Evolutionary conservation across 1,140 invertebrate genomes (phyloP).

Genomic region (Drosophila tropicalis): DNA sequence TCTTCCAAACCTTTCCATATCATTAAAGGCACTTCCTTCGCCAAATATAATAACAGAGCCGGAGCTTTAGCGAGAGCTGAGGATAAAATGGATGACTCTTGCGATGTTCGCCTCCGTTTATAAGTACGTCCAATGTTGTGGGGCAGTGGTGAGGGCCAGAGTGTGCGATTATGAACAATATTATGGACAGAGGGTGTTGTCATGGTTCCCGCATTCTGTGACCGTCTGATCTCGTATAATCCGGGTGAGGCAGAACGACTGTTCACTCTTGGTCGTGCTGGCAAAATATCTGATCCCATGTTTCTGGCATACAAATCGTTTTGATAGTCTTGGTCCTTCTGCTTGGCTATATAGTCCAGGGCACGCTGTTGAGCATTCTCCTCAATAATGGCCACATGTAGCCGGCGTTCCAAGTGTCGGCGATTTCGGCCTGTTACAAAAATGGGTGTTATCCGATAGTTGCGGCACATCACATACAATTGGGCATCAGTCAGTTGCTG

Average conservation of each 20-base stretch:
- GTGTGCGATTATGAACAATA: neutral
- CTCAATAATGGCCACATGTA: slow-evolving; percentile 52
- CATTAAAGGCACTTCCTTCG: neutral
- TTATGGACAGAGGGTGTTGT: slow-evolving; percentile 17
- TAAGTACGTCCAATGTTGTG: neutral
- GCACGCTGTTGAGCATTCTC: slow-evolving; percentile 48
- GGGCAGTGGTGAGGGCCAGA: slow-evolving; percentile 1
- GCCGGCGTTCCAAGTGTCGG: slow-evolving; percentile 29
- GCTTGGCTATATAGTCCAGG: slow-evolving; percentile 22
- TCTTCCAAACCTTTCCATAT: neutral
- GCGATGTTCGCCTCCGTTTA: neutral
- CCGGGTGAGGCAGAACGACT: neutral
- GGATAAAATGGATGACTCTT: neutral
- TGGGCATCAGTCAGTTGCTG: slow-evolving; percentile 32
- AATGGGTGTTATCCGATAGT: slow-evolving; percentile 14
- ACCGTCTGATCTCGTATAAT: neutral
- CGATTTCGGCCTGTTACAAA: slow-evolving; percentile 22
- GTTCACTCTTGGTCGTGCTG: neutral
- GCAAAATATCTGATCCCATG: neutral
- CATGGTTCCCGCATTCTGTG: neutral
- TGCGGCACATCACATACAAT: slow-evolving; percentile 42
- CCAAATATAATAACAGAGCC: neutral
- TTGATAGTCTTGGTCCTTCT: neutral
- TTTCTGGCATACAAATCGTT: neutral
- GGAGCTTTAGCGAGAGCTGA: neutral